Base-by-base conservation (phyloP, 1,140 invertebrate species). In the Magallana angulata region DNA sequence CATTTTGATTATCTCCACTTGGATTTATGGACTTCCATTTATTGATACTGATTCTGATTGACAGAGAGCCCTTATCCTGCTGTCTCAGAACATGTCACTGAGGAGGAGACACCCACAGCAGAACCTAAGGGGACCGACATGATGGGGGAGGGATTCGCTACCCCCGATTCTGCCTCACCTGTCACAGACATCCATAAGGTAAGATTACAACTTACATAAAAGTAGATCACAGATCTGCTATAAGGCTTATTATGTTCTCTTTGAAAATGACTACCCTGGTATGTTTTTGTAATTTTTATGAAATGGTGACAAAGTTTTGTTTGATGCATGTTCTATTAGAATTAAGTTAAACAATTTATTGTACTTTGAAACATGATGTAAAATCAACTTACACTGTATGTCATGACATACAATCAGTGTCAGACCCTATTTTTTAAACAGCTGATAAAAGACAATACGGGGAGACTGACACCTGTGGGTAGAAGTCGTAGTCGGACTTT, bases 401-500 rank as follows among this genome's bases (percentile, higher is more conserved):
- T 48, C 36, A 48, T 48, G 36, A 48, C 2, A 80, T 80, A 36
- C 24, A 24, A 24, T 24, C 24, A 24, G 24, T 0, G 24, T 24
- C 24, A 24, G 24, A 24, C 1, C 24, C 24, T 24, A 18, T 58
- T 57, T 59, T 48, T 48, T 48, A 48, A 48, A 3, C 24, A 83
- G 62, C 59, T 18, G 16, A 80, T 36, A 24, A 48, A 48, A 48
- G 80, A 82, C 18, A 14, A 82, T 7, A 57, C 36, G 56, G 80
- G 57, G 57, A 82, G 7, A 18, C 24, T n/a, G 58, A 18, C 56
- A 1, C 59, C 82, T 76, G 18, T 76, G 58, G 86, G 86, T 56
- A 57, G 88, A 58, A 48, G 59, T 68, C 68, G 90, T 36, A 90
- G 89, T 87, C 86, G 85, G 36, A 91, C 90, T 14, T 68, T 84